Evolutionary conservation across 2,113 vertebrate species (phyloP).

Genomic region (Argyrosomus japonicus): DNA sequence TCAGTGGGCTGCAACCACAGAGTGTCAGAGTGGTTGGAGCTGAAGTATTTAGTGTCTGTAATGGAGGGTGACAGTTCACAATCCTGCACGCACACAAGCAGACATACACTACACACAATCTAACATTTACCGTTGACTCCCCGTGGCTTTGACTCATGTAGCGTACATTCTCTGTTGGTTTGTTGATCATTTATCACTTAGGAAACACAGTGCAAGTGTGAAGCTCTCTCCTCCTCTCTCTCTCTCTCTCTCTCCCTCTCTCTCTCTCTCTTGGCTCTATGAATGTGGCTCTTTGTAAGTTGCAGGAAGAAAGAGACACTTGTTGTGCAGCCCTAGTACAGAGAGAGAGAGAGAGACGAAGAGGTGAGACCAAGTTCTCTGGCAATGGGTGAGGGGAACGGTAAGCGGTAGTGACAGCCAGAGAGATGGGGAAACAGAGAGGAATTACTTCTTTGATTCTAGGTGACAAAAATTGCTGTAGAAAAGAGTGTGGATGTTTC

Average conservation of each 20-base stretch:
- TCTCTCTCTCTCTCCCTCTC: conserved; percentile 44
- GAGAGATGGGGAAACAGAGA: conserved; percentile 33
- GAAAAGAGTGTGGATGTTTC: conserved; percentile 13
- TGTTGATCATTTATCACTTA: conserved; percentile 77
- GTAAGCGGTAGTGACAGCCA: conserved; percentile 57
- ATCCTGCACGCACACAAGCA: conserved; percentile 20
- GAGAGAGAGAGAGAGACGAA: conserved; percentile 5
- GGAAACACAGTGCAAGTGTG: conserved; percentile 72
- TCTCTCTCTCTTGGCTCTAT: conserved; percentile 45
- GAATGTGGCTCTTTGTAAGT: conserved; percentile 83
- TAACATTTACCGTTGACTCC: conserved; percentile 46
- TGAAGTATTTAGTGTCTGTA: conserved; percentile 30
- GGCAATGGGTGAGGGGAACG: conserved; percentile 13
- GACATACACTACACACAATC: conserved; percentile 29
- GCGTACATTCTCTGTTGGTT: conserved; percentile 58
- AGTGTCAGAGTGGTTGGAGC: conserved; percentile 24
- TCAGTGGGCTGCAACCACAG: background rate
- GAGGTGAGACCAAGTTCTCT: conserved; percentile 46
- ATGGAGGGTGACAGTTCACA: conserved; percentile 46
- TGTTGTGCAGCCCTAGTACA: conserved; percentile 72
- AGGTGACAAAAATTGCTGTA: conserved; percentile 13
- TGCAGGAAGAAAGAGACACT: conserved; percentile 78
- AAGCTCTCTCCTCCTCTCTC: conserved; percentile 43
- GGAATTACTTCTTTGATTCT: conserved; percentile 49
- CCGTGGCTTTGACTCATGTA: conserved; percentile 49